Evolutionary conservation across 2,797 vertebrate genomes (phyloP), one percentile per base, ranked within the genome.

Genomic region (Sebastolobus alascanus): DNA sequence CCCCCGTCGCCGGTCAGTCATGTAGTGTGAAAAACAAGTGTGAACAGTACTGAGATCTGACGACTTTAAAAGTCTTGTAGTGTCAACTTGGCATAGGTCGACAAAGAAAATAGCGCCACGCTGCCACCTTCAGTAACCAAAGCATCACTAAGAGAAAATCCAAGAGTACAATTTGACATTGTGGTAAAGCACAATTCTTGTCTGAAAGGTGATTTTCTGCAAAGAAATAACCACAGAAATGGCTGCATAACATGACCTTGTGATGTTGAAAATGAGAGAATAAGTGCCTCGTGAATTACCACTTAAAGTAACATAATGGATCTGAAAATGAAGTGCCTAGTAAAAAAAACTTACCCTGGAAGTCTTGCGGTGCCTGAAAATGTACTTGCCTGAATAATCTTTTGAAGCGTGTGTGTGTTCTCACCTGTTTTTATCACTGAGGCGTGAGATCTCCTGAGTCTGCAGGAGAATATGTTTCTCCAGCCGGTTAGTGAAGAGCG

Each of bases 391-490:
- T 64, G 31, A 2, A 38, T 61, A 14, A 27, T 66, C 14, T 38
- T 68, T 37, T 67, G 7, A 58, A 50, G 11, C 40, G 33, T 65
- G 18, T 33, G 59, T 20, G 16, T 75, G 13, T 40, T 50, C 43
- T 84, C 72, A 97, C 97, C 96, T 96, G 93, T 96, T 97, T 91
- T 96, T 97, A 56, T 96, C 96, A 59, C 92, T 92, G 79, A 97
- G 95, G 22, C 81, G 93, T 73, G 93, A 95, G 81, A 97, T 96
- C 86, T 97, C 96, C 60, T 97, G 96, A 35, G 92, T 96, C 91
- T 97, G 96, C 73, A 95, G 85, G 55, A 97, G 89, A 84, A 97
- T 94, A 67, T 96, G 95, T 82, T 96, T 97, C 94, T 97, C 96
- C 77, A 97, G 94, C 35, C 93, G 94, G 90, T 91, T 95, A 27